Percentiles rank a stretch among this genome's conserved stretches.
These are phyloP conservation scores for Spisula solida DNA, from an alignment of 2,888 invertebrate genomes.

Conservation along the genomic window DNA sequence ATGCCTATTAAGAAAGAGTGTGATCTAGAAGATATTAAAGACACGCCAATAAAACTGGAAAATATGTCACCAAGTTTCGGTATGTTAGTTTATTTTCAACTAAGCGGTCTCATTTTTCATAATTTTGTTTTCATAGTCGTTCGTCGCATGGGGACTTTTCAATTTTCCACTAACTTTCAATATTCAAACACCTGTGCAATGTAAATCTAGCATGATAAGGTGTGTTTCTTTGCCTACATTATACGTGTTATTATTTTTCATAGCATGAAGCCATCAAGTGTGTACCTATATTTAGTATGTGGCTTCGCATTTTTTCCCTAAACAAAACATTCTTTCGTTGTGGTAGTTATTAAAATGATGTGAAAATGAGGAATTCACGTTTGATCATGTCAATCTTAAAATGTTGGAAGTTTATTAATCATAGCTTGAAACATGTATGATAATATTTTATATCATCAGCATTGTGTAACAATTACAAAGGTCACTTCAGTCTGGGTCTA, in stretches of 20 bases:
- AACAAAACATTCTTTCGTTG: constrained; percentile 12
- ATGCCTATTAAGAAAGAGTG: constrained; percentile 35
- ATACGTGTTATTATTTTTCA: constrained; percentile 25
- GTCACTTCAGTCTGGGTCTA: constrained; percentile 21
- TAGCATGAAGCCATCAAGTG: constrained; percentile 27
- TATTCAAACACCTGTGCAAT: constrained; percentile 41
- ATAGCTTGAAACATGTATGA: background rate
- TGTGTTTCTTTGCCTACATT: constrained; percentile 33
- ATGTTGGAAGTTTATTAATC: background rate
- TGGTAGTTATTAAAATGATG: constrained; percentile 2
- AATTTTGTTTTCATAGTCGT: constrained; percentile 34
- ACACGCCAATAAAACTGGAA: constrained; percentile 21
- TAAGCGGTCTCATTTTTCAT: constrained; percentile 42
- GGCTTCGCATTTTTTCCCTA: background rate
- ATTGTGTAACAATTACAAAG: background rate
- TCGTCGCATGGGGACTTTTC: constrained; percentile 35
- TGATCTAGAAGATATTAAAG: constrained; percentile 33
- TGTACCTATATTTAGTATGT: constrained; percentile 9
- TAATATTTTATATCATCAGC: background rate
- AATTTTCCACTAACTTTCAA: background rate
- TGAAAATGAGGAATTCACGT: background rate
- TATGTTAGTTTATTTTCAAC: constrained; percentile 39
- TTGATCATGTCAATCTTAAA: background rate
- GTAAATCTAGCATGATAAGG: constrained; percentile 40
- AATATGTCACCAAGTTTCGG: constrained; percentile 27